These are phyloP conservation scores for Alsophila aescularia DNA, from an alignment of 2,888 invertebrate species.

Conservation along the genomic window DNA sequence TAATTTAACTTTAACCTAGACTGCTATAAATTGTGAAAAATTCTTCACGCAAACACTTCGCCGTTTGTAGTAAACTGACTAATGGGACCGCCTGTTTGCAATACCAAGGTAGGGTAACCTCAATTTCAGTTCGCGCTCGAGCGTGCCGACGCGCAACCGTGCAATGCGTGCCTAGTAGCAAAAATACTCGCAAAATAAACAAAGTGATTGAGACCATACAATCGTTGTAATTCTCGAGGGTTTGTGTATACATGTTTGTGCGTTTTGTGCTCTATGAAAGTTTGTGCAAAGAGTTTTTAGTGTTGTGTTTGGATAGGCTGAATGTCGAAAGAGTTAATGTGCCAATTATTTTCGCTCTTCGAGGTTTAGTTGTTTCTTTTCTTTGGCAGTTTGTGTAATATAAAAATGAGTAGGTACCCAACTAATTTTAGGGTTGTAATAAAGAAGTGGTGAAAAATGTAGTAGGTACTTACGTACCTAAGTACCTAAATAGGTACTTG, in stretches of 20 bases:
- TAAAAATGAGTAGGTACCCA: too few species aligned
- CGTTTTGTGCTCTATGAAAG: neutral
- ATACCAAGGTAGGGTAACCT: neutral
- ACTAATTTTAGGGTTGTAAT: too few species aligned
- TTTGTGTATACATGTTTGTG: neutral
- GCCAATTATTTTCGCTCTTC: neutral
- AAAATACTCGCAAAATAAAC: neutral
- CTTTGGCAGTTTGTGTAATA: too few species aligned
- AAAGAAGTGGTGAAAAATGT: too few species aligned
- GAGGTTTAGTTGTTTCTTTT: neutral
- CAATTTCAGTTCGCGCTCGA: conserved; percentile 4
- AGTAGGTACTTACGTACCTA: too few species aligned
- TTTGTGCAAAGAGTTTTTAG: neutral
- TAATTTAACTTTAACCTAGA: too few species aligned
- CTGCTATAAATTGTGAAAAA: neutral
- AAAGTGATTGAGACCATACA: conserved; percentile 4
- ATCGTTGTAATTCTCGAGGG: neutral
- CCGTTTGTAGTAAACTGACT: neutral
- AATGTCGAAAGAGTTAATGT: neutral
- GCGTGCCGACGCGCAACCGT: neutral
- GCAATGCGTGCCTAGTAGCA: neutral
- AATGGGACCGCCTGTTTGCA: neutral
- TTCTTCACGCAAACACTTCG: neutral
- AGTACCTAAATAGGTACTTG: too few species aligned
- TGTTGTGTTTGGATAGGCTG: neutral